Conservation (phyloP, 2,888 invertebrate genomes). For the Macaria liturata region DNA sequence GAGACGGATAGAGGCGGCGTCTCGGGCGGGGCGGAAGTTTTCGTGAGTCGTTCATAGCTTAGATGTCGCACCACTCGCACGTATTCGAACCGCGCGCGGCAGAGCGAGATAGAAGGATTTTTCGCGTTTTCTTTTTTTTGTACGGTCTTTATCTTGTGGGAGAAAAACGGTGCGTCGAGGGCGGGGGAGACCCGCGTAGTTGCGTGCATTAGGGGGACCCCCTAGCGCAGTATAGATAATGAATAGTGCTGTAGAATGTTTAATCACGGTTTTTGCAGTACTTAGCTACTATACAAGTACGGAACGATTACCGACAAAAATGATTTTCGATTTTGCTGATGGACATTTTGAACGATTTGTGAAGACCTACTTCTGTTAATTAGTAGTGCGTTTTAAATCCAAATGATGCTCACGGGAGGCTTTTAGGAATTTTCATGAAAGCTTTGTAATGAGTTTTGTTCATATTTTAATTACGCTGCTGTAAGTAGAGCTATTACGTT, state of each 20-base stretch:
- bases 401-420: neutral
- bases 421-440: too few relatives aligned
- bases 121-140: slow-evolving; percentile 82
- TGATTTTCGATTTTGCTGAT: slow-evolving; percentile 65
- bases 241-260: slow-evolving; percentile 79
- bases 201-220: slow-evolving; percentile 77
- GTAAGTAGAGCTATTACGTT: too few relatives aligned
- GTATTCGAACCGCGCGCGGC: slow-evolving; percentile 37
- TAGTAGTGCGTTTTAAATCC: slow-evolving; percentile 24
- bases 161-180: slow-evolving; percentile 76
- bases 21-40: slow-evolving; percentile 82
- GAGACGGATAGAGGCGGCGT: slow-evolving; percentile 81
- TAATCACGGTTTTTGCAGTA: slow-evolving; percentile 77
- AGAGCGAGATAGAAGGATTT: slow-evolving; percentile 72
- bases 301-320: slow-evolving; percentile 74
- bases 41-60: slow-evolving; percentile 82
- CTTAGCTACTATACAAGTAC: slow-evolving; percentile 70
- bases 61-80: slow-evolving; percentile 72
- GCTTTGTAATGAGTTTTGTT: too few relatives aligned
- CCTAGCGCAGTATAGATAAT: slow-evolving; percentile 65
- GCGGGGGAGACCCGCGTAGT: slow-evolving; percentile 58
- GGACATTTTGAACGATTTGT: slow-evolving; percentile 32
- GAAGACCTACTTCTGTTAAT: slow-evolving; percentile 40
- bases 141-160: slow-evolving; percentile 81
- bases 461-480: too few relatives aligned